Conservation (phyloP, 2,797 vertebrate genomes). For the Erethizon dorsatum region DNA sequence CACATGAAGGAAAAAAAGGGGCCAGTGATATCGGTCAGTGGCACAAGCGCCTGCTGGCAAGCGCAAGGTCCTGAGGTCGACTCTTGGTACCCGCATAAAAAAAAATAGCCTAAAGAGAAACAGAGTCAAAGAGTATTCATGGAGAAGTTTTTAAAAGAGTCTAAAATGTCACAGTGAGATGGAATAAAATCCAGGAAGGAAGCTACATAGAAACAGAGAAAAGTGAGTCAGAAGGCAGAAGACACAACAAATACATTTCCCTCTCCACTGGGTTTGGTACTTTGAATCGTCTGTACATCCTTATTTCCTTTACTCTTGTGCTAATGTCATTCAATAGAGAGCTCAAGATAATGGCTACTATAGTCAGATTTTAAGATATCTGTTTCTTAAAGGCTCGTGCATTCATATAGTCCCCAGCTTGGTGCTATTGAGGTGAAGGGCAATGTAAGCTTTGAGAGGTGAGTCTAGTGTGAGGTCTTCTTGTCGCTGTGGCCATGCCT, state of each 20-base stretch:
- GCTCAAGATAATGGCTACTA: background rate
- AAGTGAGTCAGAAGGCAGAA: background rate
- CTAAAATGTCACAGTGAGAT: background rate
- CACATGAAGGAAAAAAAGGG: too few species aligned
- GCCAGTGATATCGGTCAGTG: too few species aligned
- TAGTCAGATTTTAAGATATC: background rate
- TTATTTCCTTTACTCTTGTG: background rate
- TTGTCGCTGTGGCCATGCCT: too few species aligned
- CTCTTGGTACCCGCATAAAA: background rate
- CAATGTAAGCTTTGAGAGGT: background rate
- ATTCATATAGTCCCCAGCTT: background rate
- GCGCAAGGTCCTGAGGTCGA: too few species aligned
- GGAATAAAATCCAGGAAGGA: background rate
- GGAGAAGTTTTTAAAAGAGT: background rate
- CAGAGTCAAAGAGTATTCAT: background rate
- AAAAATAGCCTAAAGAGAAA: background rate
- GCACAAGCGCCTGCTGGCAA: too few species aligned
- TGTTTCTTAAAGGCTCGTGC: background rate
- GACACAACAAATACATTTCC: background rate
- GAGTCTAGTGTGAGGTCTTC: background rate
- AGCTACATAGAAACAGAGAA: background rate
- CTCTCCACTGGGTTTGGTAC: background rate
- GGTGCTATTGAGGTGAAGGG: background rate
- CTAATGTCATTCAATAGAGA: background rate
- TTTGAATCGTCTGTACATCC: background rate